Evolutionary conservation across 2,797 vertebrate species (phyloP).

Genomic region (Pseudomugil tenellus): DNA sequence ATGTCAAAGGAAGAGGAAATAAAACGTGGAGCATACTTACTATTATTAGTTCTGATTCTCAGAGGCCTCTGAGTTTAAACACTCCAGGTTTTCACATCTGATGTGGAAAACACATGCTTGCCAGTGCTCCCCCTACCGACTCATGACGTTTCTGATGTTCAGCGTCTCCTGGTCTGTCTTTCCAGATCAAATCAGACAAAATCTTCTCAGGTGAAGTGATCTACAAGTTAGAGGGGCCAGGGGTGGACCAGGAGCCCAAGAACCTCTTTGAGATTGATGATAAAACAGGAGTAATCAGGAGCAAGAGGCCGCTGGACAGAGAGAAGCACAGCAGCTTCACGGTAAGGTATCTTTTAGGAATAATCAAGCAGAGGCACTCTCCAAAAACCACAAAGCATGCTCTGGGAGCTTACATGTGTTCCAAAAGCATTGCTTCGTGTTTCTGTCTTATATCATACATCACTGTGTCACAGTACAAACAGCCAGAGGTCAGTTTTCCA

Average conservation of each 20-base stretch:
- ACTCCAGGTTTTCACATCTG: conserved; percentile 65
- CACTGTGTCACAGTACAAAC: conserved; percentile 53
- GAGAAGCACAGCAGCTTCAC: conserved; percentile 90
- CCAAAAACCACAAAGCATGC: conserved; percentile 12
- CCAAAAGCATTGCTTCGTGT: conserved; percentile 27
- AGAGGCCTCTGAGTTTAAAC: conserved; percentile 41
- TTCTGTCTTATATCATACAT: conserved; percentile 55
- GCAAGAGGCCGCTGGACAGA: conserved; percentile 91
- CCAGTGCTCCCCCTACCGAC: conserved; percentile 13
- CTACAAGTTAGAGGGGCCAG: conserved; percentile 95
- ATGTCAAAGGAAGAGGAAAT: conserved; percentile 26
- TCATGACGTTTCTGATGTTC: conserved; percentile 27
- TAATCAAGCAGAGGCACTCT: conserved; percentile 21
- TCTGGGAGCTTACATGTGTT: conserved; percentile 19
- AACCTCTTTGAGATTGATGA: conserved; percentile 95
- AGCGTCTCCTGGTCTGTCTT: conserved; percentile 33
- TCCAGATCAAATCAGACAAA: conserved; percentile 97
- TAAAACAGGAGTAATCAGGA: conserved; percentile 89
- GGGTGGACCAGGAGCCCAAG: conserved; percentile 93
- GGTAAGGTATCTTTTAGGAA: conserved; percentile 74
- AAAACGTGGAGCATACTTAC: conserved; percentile 33
- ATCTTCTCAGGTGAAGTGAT: conserved; percentile 89
- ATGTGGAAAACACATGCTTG: conserved; percentile 42
- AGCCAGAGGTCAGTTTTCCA: conserved; percentile 63
- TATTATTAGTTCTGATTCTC: conserved; percentile 46